Evolutionary conservation across 2,113 vertebrate species (phyloP), one percentile per base, ranked within the genome.

Genomic region (Taxidea taxus): DNA sequence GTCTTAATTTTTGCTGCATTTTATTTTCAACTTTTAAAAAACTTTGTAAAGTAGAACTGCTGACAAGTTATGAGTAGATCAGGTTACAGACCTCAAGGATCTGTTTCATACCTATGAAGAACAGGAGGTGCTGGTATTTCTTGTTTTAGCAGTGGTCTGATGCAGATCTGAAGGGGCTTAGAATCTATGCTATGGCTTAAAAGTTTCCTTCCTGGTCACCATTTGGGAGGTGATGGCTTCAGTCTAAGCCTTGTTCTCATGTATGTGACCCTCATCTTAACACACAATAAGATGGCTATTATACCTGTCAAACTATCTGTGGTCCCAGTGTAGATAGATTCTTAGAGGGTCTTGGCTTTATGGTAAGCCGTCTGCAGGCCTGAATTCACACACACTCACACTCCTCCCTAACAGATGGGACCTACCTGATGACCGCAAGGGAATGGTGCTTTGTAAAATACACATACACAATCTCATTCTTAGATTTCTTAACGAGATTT

Each of bases 21-120:
- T 93, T 39, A 87, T 90, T 97, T 93, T 94, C 84, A 95, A 27
- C 34, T 84, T 81, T 81, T 42, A 72, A 94, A 70, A 49, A 44
- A 42, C 80, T 91, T 91, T 90, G 91, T n/a, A 87, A 89, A 94
- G 47, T 62, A 70, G 58, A 90, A 92, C 60, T 70, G 34, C 34
- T 78, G 75, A 88, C 10, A 92, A 92, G 20, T 89, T 75, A 54
- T 37, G 16, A 85, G 5, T 39, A 87, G 47, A 87, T 77, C 15
- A 31, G 20, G 78, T 56, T 56, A 49, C 66, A 87, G 47, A 87
- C 51, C 83, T 91, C 51, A 93, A 94, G 66, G 92, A 56, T 68
- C 0, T 87, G 31, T 82, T 64, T 88, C 62, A 37, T 64, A 60
- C 27, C 66, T 70, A 16, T 64, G 58, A 85, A 91, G 37, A 77